Evolutionary conservation across 1,140 invertebrate species (phyloP), one percentile per base, ranked within the genome.

Genomic region (Atta colombica): DNA sequence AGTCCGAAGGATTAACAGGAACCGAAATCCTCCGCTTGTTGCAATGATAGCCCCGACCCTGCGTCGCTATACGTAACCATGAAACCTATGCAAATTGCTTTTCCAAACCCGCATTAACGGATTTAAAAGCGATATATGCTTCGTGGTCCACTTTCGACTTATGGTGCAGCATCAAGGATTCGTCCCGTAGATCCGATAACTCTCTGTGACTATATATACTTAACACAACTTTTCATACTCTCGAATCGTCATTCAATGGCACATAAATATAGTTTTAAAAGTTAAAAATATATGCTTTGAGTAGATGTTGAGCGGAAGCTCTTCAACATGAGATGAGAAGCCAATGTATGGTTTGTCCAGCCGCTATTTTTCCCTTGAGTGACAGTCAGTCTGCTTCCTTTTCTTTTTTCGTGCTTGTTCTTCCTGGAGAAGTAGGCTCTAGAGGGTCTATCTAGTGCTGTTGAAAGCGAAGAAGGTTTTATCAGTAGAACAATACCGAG

Each of bases 71-170:
- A 90, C 88, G 90, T 82, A 85, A 86, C 90, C 74, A 89, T 86
- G 85, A 88, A 89, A 92, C 89, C 93, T 93, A 94, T 94, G 94
- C 93, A 94, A 94, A 94, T 94, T 92, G 91, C 85, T 77, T 85
- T 89, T 91, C 82, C 85, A 77, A 92, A 91, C 87, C 89, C 87
- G 93, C 91, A 93, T 94, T 94, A 95, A 94, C 91, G 94, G 94
- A 94, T 94, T 94, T 94, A 94, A 94, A 94, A 94, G 93, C 93
- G 91, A 94, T 94, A 94, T 94, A 94, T 92, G 92, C 90, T 92
- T 87, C 86, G 88, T 80, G 77, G 87, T 88, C 75, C 77, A 87
- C 77, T 90, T 90, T 88, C 89, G 60, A 81, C 72, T 86, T 87
- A 68, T 45, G 88, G 63, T 69, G 31, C 25, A 45, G 39, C 21